These are phyloP conservation scores for Cremastobaeus sp. DNA, from an alignment of 2,888 invertebrate genomes.

Conservation along the genomic window DNA sequence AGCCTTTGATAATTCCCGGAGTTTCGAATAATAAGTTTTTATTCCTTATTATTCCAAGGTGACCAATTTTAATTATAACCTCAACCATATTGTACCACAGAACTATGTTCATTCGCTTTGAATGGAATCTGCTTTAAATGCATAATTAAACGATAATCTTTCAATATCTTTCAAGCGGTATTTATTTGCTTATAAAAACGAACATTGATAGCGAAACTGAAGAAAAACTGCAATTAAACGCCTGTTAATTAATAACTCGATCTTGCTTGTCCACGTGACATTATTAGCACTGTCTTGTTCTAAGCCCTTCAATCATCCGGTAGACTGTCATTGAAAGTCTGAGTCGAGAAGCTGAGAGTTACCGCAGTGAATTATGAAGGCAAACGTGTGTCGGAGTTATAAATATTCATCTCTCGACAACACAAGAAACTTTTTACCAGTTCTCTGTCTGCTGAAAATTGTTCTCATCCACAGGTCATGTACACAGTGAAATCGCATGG, in stretches of 20 bases:
- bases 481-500: constrained; percentile 3
- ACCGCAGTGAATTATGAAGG: constrained; percentile 43
- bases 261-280: constrained; percentile 25
- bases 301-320: constrained; percentile 33
- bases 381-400: constrained; percentile 48
- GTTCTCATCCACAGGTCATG: constrained; percentile 31
- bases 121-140: no score
- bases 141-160: no score
- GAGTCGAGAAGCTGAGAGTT: constrained; percentile 26
- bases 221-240: constrained; percentile 21
- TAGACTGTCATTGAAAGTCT: constrained; percentile 22
- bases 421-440: constrained; percentile 45
- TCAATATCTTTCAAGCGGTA: no score
- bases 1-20: no score
- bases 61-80: no score
- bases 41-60: no score
- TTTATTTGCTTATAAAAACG: no score
- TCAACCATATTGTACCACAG: no score
- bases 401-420: constrained; percentile 52
- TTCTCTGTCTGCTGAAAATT: constrained; percentile 27
- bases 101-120: no score
- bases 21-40: no score
- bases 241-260: constrained; percentile 27
- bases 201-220: no score
- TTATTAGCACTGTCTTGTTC: constrained; percentile 30